Conservation (phyloP, 2,888 invertebrate species). For the Noctua comes region DNA sequence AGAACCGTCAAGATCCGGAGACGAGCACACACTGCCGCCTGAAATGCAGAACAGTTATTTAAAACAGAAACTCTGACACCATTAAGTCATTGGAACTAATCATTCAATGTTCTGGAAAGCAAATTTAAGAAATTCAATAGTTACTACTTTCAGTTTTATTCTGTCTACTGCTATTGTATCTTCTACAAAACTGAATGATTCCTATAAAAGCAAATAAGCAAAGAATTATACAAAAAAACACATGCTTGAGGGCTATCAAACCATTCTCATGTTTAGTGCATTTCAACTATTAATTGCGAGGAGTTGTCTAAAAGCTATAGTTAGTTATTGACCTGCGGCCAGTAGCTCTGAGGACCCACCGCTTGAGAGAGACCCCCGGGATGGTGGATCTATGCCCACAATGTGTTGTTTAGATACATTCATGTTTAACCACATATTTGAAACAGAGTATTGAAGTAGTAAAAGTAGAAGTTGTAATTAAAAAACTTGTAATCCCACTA, state of each 20-base stretch:
- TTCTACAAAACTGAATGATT: conserved; percentile 47
- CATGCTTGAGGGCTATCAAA: conserved; percentile 75
- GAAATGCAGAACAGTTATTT: conserved; percentile 69
- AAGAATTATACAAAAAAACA: conserved; percentile 55
- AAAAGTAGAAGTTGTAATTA: not conserved
- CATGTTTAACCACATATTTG: conserved; percentile 8
- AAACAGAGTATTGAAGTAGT: conserved; percentile 21
- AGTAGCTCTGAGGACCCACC: conserved; percentile 91
- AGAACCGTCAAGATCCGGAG: conserved; percentile 93
- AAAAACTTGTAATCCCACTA: not conserved
- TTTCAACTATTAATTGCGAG: conserved; percentile 70
- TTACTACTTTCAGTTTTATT: conserved; percentile 39
- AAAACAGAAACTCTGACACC: conserved; percentile 9
- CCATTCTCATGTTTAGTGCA: conserved; percentile 72
- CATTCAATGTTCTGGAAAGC: conserved; percentile 41
- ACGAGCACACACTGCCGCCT: conserved; percentile 94
- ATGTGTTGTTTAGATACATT: conserved; percentile 69
- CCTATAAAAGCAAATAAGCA: conserved; percentile 62
- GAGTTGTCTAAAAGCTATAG: conserved; percentile 75
- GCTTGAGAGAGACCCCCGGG: conserved; percentile 91
- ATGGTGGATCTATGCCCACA: conserved; percentile 87
- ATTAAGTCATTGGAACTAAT: conserved; percentile 18
- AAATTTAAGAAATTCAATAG: conserved; percentile 39
- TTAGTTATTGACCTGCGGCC: conserved; percentile 91
- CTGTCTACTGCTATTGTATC: conserved; percentile 48